phyloP scores from a whole-genome alignment of 53 echinoderm and acorn worm species.

The Echinometra lucunter region DNA sequence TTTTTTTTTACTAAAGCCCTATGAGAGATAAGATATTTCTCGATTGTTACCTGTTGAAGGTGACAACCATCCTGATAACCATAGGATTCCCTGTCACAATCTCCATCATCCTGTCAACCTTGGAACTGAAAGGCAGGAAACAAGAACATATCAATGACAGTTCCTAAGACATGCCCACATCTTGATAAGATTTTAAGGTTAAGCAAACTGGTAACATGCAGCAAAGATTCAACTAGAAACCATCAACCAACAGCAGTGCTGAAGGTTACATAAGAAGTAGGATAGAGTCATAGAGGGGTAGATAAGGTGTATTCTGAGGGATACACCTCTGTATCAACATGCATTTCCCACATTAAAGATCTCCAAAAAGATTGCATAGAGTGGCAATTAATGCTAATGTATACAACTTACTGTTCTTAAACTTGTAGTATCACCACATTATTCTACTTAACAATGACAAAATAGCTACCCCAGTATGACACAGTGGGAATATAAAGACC shows the following conservation, averaged over 20 bases:
- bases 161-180: background rate
- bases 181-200: background rate
- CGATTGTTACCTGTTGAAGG: constrained; percentile 88
- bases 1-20: too few relatives aligned
- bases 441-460: background rate
- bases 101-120: constrained; percentile 99
- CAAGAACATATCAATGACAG: background rate
- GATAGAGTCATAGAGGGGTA: too few relatives aligned
- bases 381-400: too few relatives aligned
- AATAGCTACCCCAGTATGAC: background rate
- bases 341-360: background rate
- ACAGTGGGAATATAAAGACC: background rate
- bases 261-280: background rate
- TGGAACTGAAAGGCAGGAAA: constrained; percentile 74
- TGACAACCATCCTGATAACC: constrained; percentile 99
- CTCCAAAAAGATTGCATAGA: too few relatives aligned
- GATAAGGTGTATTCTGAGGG: too few relatives aligned
- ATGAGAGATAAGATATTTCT: too few relatives aligned
- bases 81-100: constrained; percentile 99
- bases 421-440: background rate
- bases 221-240: background rate
- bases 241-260: background rate
- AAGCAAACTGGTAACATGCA: background rate
- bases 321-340: background rate
- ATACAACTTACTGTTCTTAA: background rate